Conservation (phyloP, 2,797 vertebrate genomes). For the Rhinatrema bivittatum region DNA sequence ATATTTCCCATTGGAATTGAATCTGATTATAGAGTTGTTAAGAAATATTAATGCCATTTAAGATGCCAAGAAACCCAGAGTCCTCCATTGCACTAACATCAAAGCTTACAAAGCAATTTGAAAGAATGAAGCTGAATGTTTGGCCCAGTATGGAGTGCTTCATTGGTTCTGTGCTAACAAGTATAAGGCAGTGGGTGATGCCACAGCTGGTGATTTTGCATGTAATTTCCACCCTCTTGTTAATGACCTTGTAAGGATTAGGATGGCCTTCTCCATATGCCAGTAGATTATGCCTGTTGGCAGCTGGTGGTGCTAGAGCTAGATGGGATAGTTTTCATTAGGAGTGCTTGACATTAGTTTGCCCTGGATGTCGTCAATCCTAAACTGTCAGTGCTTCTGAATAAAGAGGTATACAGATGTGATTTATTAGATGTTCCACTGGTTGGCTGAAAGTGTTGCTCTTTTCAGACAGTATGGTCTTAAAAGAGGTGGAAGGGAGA, state of each 20-base stretch:
- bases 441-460: conserved; percentile 28
- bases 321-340: conserved; percentile 55
- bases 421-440: conserved; percentile 38
- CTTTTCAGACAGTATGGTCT: conserved; percentile 23
- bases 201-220: conserved; percentile 45
- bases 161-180: conserved; percentile 20
- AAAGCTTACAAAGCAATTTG: too few species aligned
- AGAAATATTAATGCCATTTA: too few species aligned
- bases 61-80: too few species aligned
- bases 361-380: conserved; percentile 53
- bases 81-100: too few species aligned
- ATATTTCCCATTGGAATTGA: too few species aligned
- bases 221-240: conserved; percentile 49
- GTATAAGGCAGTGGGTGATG: conserved; percentile 43
- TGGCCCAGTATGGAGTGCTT: not conserved
- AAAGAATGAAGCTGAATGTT: not conserved
- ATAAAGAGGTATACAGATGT: conserved; percentile 34
- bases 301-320: conserved; percentile 43
- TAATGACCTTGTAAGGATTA: conserved; percentile 55
- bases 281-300: conserved; percentile 44
- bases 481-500: too few species aligned
- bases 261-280: conserved; percentile 49
- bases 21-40: too few species aligned
- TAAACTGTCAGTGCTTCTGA: conserved; percentile 44
- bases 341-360: conserved; percentile 43